These are phyloP conservation scores for Reinhardtius hippoglossoides DNA, from an alignment of 2,113 vertebrate species.

Conservation along the genomic window DNA sequence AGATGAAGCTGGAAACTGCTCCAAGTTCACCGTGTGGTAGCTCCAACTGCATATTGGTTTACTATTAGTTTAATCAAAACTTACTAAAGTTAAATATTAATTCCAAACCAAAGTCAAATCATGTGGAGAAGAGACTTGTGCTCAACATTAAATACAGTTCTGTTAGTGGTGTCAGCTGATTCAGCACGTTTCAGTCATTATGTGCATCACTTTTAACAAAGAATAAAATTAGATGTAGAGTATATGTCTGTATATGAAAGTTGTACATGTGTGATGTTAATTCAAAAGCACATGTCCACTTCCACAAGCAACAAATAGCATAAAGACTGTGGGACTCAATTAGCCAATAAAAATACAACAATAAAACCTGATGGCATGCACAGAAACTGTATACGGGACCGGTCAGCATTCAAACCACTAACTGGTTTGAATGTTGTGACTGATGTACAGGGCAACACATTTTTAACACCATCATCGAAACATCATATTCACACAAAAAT, in stretches of 20 bases:
- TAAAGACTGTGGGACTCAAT: neutral
- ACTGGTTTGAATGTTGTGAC: neutral
- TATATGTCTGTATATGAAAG: neutral
- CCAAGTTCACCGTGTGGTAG: neutral
- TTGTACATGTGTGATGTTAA: neutral
- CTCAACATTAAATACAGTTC: neutral
- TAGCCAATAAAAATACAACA: neutral
- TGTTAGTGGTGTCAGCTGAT: neutral
- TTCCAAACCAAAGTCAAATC: neutral
- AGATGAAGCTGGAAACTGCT: too few species aligned
- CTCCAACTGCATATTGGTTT: neutral
- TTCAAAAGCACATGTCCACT: neutral
- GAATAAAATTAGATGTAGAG: neutral
- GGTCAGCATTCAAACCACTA: neutral
- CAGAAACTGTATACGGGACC: neutral
- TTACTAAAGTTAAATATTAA: neutral
- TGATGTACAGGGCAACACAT: neutral
- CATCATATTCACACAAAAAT: slow-evolving; percentile 11
- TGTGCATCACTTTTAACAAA: neutral
- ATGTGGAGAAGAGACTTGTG: neutral
- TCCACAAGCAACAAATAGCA: neutral
- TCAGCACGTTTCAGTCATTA: neutral
- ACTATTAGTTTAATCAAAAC: neutral
- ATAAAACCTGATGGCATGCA: neutral
- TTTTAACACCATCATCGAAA: too few species aligned